Percentiles rank a stretch among this genome's conserved stretches.
Evolutionary conservation across 2,797 vertebrate genomes (phyloP).

Genomic region (Psittacula derbiana): DNA sequence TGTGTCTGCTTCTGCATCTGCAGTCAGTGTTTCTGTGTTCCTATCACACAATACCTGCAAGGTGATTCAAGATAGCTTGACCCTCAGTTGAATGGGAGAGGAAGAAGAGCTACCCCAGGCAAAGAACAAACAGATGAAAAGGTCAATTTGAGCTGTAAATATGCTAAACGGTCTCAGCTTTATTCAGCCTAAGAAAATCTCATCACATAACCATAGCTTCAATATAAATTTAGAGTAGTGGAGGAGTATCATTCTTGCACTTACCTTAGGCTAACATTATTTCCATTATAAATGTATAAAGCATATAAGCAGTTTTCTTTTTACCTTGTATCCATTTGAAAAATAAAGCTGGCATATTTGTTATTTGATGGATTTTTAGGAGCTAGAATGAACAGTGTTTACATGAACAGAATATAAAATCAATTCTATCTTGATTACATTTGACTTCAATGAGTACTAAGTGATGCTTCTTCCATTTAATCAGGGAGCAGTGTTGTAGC

Average conservation of each 20-base stretch:
- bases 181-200: not conserved
- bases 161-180: not conserved
- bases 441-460: slow-evolving; percentile 69
- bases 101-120: too few relatives aligned
- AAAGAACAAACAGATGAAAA: not conserved
- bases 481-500: slow-evolving; percentile 49
- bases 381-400: slow-evolving; percentile 64
- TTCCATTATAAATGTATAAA: not conserved
- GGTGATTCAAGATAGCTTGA: not conserved
- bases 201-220: not conserved
- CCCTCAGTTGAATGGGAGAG: not conserved
- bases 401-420: slow-evolving; percentile 68
- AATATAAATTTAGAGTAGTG: not conserved
- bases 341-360: slow-evolving; percentile 56
- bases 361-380: slow-evolving; percentile 68
- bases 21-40: too few relatives aligned
- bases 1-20: not conserved
- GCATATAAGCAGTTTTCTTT: not conserved
- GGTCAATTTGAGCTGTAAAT: not conserved
- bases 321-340: slow-evolving; percentile 42
- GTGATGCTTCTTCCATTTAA: slow-evolving; percentile 70
- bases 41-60: not conserved
- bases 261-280: not conserved
- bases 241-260: not conserved
- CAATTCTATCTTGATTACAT: slow-evolving; percentile 73